Evolutionary conservation across 2,113 vertebrate species (phyloP).

Genomic region (Ramphastos sulfuratus): DNA sequence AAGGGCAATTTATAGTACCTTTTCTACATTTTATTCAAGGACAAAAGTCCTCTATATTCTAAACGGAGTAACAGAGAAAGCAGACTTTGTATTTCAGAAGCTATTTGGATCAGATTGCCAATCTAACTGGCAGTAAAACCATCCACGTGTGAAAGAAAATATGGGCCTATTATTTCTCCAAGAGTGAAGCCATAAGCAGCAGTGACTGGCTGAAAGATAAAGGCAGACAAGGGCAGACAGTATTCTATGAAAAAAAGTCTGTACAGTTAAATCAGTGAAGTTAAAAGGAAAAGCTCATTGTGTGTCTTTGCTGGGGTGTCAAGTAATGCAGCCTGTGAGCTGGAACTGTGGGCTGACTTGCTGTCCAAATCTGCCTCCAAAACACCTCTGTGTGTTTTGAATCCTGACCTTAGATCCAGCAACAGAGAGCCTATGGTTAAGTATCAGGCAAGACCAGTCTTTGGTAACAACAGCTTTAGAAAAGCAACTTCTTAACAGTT

Average conservation of each 20-base stretch:
- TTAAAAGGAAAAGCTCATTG: not conserved
- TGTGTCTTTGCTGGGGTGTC: not conserved
- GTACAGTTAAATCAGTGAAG: not conserved
- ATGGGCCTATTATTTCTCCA: not conserved
- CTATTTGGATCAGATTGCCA: not conserved
- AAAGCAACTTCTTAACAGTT: not conserved
- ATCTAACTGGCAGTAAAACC: not conserved
- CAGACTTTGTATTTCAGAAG: not conserved
- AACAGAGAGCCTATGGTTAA: not conserved
- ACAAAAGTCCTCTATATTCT: not conserved
- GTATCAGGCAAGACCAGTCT: not conserved
- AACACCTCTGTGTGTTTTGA: not conserved
- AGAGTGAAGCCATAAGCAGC: not conserved
- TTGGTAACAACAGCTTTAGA: not conserved
- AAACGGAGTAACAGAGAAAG: not conserved
- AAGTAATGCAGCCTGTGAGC: not conserved
- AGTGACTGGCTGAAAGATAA: not conserved
- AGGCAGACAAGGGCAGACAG: not conserved
- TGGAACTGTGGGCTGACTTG: not conserved
- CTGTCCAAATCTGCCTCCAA: not conserved
- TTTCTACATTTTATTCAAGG: not conserved
- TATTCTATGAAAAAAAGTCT: not conserved
- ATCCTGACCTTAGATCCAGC: not conserved
- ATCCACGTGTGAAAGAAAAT: not conserved
- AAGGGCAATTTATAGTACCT: not conserved